Evolutionary conservation across 2,888 invertebrate species (phyloP).

Genomic region (Hypsopygia costalis): DNA sequence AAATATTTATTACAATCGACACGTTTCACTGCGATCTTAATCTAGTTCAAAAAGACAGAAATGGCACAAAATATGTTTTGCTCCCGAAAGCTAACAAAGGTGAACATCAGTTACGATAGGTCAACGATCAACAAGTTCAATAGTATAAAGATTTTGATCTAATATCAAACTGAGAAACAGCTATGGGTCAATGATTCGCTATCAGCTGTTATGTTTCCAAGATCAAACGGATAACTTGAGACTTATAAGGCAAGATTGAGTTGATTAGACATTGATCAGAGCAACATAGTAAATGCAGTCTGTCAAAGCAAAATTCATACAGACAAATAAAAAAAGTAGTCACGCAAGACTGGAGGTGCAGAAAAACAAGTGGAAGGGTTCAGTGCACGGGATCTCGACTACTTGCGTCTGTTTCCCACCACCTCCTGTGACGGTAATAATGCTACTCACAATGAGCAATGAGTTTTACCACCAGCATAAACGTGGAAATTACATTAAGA

Average conservation of each 20-base stretch:
- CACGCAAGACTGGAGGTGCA: slow-evolving; percentile 38
- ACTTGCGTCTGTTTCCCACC: slow-evolving; percentile 51
- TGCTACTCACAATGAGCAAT: slow-evolving; percentile 51
- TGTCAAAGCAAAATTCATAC: slow-evolving; percentile 47
- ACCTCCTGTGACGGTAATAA: slow-evolving; percentile 47
- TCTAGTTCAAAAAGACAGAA: background rate
- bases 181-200: slow-evolving; percentile 25
- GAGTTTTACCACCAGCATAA: slow-evolving; percentile 30
- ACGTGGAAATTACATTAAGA: slow-evolving; percentile 20
- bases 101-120: slow-evolving; percentile 29
- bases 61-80: slow-evolving; percentile 18
- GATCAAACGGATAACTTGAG: slow-evolving; percentile 8
- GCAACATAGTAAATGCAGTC: slow-evolving; percentile 17
- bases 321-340: slow-evolving; percentile 45
- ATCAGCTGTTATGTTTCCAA: slow-evolving; percentile 19
- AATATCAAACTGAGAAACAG: slow-evolving; percentile 22
- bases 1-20: too few species aligned
- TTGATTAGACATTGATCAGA: slow-evolving; percentile 5
- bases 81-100: slow-evolving; percentile 42
- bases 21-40: too few species aligned
- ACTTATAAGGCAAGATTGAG: slow-evolving; percentile 1
- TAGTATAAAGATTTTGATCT: slow-evolving; percentile 35
- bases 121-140: slow-evolving; percentile 41
- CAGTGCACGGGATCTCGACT: slow-evolving; percentile 49
- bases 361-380: slow-evolving; percentile 64